Evolutionary conservation across 2,888 invertebrate species (phyloP).

Genomic region (Oxystoma pomonae): DNA sequence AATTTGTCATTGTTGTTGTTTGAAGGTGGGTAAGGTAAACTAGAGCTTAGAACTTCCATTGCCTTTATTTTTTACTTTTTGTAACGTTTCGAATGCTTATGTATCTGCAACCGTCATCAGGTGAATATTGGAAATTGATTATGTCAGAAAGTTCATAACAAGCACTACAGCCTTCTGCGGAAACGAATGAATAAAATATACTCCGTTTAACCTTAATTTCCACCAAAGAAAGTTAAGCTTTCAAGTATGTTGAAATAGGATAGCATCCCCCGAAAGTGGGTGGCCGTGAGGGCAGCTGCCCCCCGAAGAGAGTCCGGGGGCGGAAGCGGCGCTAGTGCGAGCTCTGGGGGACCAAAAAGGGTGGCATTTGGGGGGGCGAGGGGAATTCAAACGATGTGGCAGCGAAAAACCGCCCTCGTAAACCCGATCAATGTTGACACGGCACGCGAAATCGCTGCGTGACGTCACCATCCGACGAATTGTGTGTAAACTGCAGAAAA

Average conservation of each 20-base stretch:
- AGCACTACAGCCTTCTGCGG: too few species aligned
- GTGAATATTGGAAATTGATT: too few species aligned
- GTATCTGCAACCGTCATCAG: too few species aligned
- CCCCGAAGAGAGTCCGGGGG: not conserved
- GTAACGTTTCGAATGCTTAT: too few species aligned
- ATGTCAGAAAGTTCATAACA: too few species aligned
- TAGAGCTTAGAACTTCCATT: too few species aligned
- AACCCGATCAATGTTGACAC: slow-evolving; percentile 46
- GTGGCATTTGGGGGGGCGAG: slow-evolving; percentile 24
- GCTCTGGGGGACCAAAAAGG: not conserved
- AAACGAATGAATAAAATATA: too few species aligned
- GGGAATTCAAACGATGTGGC: slow-evolving; percentile 27
- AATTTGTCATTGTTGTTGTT: too few species aligned
- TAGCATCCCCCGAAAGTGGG: not conserved
- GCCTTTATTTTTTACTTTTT: too few species aligned
- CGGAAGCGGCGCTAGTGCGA: not conserved
- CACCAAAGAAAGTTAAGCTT: not conserved
- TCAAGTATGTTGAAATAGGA: not conserved
- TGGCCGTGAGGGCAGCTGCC: not conserved
- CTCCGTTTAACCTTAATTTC: not conserved
- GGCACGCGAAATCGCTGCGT: slow-evolving; percentile 41
- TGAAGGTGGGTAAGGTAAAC: too few species aligned
- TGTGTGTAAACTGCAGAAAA: slow-evolving; percentile 24
- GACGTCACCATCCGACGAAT: slow-evolving; percentile 32
- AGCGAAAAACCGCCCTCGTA: slow-evolving; percentile 34